These are phyloP conservation scores for Spialia ferax DNA, from an alignment of 2,888 invertebrate species.

Conservation along the genomic window DNA sequence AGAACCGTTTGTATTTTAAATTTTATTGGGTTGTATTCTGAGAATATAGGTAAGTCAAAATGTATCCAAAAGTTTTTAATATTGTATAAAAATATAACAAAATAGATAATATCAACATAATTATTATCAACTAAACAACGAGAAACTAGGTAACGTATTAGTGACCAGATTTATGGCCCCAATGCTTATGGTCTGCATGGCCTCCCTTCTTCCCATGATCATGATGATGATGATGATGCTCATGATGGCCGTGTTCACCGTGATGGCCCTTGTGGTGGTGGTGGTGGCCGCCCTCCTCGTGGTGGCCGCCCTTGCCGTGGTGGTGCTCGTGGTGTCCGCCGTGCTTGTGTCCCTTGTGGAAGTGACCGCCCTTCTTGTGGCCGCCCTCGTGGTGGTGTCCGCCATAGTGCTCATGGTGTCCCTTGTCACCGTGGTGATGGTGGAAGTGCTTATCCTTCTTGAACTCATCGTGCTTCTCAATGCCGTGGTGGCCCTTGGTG, in stretches of 20 bases:
- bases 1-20: background rate
- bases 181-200: constrained; percentile 92
- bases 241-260: constrained; percentile 87
- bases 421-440: too few relatives aligned
- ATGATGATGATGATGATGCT: constrained; percentile 56
- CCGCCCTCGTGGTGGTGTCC: too few relatives aligned
- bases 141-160: constrained; percentile 51
- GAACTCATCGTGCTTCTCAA: too few relatives aligned
- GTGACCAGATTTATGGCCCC: constrained; percentile 88
- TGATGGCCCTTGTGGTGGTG: constrained; percentile 87
- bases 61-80: constrained; percentile 18
- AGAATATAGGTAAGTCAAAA: background rate
- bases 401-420: too few relatives aligned
- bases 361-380: too few relatives aligned
- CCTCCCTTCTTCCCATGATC: constrained; percentile 93
- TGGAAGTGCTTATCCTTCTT: too few relatives aligned
- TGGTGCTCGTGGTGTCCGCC: too few relatives aligned
- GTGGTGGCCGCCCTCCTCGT: constrained; percentile 86
- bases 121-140: constrained; percentile 56
- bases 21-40: background rate
- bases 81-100: constrained; percentile 58
- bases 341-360: too few relatives aligned
- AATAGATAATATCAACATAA: constrained; percentile 56
- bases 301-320: too few relatives aligned
- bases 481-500: too few relatives aligned